Evolutionary conservation across 2,888 invertebrate genomes (phyloP), one percentile per base, ranked within the genome.

Genomic region (Ormyrus rosae): DNA sequence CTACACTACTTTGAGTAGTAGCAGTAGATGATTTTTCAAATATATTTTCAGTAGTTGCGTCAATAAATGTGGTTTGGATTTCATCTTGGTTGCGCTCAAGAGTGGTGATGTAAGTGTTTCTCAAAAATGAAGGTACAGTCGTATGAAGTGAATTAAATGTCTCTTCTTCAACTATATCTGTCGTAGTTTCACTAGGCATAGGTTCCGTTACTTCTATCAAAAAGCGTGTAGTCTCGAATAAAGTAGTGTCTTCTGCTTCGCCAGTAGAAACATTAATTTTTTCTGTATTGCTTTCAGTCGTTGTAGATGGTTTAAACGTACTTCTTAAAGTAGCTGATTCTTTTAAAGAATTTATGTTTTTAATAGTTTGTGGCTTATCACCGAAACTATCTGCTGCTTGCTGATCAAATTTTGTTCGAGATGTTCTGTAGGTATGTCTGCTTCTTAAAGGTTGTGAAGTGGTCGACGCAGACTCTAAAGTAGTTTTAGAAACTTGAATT

Each of bases 131-230:
- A 9, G 83, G 81, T 45, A 58, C 45, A 8, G 83, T 83, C n/a
- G 80, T 83, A 63, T 70, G 73, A 3, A 80, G 58, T 7, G 78
- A 67, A 65, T 71, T 68, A 3, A 80, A 80, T 50, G 81, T 79
- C 72, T 81, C 83, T 13, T 75, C 74, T 53, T 80, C 80, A 46
- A 68, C 6, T 65, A 34, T 46, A 9, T 60, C 11, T 0, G 70
- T 73, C 6, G 73, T 78, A 3, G 73, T 77, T 19, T 74, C 81
- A 45, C 11, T 64, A 5, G 64, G 45, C 4, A 65, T 8, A 9
- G 79, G 58, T 9, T 81, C 78, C 0, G 81, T 83, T 11, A 80
- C 73, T 60, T 81, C 81, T 11, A 81, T 81, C 55, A 83, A 11
- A 55, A 81, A 82, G 3, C 56, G 71, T 13, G 78, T 68, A 50